Evolutionary conservation across 2,888 invertebrate genomes (phyloP).

Genomic region (Marronus borbonicus): DNA sequence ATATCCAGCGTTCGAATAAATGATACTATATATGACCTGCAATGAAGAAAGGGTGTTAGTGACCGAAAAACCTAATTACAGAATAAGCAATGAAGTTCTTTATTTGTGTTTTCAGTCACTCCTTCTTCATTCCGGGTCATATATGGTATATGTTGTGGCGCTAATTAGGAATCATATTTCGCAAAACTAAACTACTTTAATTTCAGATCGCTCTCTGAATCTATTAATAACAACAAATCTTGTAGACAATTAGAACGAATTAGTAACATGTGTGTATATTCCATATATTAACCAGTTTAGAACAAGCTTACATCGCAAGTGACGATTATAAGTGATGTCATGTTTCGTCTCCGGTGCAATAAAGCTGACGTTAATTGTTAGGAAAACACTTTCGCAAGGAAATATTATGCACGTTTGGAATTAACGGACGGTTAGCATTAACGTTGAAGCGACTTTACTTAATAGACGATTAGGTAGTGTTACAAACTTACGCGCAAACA

Average conservation of each 20-base stretch:
- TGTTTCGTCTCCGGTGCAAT: not conserved
- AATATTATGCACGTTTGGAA: conserved; percentile 21
- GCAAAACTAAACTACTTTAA: no score
- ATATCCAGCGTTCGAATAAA: no score
- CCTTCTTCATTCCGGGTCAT: no score
- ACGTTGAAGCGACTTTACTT: not conserved
- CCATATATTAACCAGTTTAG: conserved; percentile 13
- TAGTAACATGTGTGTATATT: not conserved
- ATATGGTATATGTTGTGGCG: no score
- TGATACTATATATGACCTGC: no score
- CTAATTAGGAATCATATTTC: no score
- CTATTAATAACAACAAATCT: not conserved
- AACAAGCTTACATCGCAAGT: not conserved
- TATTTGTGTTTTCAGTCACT: no score
- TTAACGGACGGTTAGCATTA: not conserved
- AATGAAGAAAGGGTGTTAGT: no score
- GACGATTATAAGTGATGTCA: conserved; percentile 1
- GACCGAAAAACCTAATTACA: no score
- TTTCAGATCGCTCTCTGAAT: no score
- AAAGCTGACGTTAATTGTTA: conserved; percentile 37
- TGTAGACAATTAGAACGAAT: not conserved
- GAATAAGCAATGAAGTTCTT: no score
- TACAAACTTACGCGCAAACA: conserved; percentile 15
- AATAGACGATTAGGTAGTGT: not conserved
- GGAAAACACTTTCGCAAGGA: conserved; percentile 13